A percentile compares a stretch with the other conserved stretches of the same genome.
Evolutionary conservation across 1,140 invertebrate genomes (phyloP).

Genomic region (Drosophila ambigua): DNA sequence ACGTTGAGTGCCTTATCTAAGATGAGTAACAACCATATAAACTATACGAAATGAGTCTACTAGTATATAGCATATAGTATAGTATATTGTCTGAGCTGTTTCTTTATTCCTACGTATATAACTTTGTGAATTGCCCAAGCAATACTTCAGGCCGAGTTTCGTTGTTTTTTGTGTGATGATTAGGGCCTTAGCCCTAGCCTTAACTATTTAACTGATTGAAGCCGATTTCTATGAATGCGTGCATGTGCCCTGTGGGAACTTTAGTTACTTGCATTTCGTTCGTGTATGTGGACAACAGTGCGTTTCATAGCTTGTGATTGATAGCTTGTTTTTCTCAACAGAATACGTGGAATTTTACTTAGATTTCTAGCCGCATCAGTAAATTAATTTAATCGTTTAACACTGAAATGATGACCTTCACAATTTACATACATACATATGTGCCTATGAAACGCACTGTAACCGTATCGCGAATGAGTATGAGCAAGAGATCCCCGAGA

Average conservation of each 20-base stretch:
- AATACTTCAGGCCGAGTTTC: background rate
- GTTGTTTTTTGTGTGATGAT: slow-evolving; percentile 15
- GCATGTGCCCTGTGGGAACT: slow-evolving; percentile 2
- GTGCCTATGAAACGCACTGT: slow-evolving; percentile 45
- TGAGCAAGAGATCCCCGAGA: slow-evolving; percentile 1
- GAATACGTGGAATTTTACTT: too few species aligned
- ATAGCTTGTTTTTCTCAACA: too few species aligned
- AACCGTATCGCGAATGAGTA: slow-evolving; percentile 24
- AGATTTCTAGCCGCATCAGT: too few species aligned
- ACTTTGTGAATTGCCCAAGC: background rate
- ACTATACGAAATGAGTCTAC: slow-evolving; percentile 6
- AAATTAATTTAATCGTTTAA: too few species aligned
- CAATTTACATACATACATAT: background rate
- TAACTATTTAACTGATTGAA: slow-evolving; percentile 27
- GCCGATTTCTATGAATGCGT: slow-evolving; percentile 41
- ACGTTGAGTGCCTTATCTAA: slow-evolving; percentile 12
- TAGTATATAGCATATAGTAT: too few species aligned
- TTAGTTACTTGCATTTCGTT: background rate
- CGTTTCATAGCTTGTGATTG: too few species aligned
- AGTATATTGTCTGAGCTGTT: too few species aligned
- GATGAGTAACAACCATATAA: slow-evolving; percentile 39
- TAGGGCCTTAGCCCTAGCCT: slow-evolving; percentile 26
- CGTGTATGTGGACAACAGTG: too few species aligned
- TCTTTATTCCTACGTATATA: slow-evolving; percentile 12
- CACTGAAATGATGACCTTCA: slow-evolving; percentile 14